Conservation (phyloP, 2,888 invertebrate species). For the Stenodema calcarata region DNA sequence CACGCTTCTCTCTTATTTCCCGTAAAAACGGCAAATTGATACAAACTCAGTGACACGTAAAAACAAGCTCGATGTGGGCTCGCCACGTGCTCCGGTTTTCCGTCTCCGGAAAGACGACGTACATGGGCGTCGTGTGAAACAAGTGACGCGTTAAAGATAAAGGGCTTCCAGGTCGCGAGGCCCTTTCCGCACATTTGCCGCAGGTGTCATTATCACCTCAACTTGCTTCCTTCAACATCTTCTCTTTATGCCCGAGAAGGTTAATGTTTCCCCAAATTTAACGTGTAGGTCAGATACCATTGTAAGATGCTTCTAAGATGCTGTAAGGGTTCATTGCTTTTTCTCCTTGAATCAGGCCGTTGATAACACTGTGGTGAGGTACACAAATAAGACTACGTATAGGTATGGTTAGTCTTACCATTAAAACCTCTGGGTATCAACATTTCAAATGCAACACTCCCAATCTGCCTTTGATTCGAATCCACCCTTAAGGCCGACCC, state of each 20-base stretch:
- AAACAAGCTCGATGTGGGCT: not conserved
- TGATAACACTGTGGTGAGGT: too few species aligned
- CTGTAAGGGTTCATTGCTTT: too few species aligned
- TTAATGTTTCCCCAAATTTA: not conserved
- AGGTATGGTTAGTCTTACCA: too few species aligned
- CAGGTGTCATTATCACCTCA: not conserved
- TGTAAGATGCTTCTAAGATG: too few species aligned
- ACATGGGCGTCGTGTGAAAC: not conserved
- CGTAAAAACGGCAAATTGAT: too few species aligned
- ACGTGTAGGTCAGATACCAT: not conserved
- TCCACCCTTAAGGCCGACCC: too few species aligned
- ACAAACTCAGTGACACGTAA: not conserved
- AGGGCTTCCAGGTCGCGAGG: conserved; percentile 28
- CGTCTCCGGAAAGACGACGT: conserved; percentile 15
- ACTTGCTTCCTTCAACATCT: not conserved
- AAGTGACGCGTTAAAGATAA: conserved; percentile 34
- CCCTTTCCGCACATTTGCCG: conserved; percentile 10
- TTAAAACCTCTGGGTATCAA: too few species aligned
- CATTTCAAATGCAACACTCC: too few species aligned
- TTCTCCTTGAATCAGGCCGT: too few species aligned
- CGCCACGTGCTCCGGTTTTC: not conserved
- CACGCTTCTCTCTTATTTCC: too few species aligned
- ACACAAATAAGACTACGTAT: too few species aligned
- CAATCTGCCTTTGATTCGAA: too few species aligned
- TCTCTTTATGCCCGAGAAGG: not conserved